A percentile compares a stretch with the other conserved stretches of the same genome.
Conservation (phyloP, 2,888 invertebrate genomes). For the Hartigia nigra region DNA sequence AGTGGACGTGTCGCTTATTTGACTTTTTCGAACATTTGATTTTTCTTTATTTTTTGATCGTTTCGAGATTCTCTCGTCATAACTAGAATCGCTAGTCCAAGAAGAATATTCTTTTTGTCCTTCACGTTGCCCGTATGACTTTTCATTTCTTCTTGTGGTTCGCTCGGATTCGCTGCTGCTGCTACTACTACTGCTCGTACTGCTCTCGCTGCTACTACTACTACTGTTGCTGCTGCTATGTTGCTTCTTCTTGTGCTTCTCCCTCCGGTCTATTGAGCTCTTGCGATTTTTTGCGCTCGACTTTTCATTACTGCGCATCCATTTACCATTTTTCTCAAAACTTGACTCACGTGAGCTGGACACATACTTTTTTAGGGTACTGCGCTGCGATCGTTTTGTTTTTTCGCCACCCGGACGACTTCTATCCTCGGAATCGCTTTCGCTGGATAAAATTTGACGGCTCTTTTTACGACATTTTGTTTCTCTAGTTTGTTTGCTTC, state of each 20-base stretch:
- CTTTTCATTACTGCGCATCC: neutral
- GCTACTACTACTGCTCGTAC: conserved; percentile 11
- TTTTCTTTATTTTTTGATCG: conserved; percentile 6
- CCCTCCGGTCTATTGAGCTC: neutral
- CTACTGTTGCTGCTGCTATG: conserved; percentile 22
- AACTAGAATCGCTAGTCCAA: conserved; percentile 1
- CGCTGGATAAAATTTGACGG: conserved; percentile 4
- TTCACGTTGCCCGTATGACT: neutral
- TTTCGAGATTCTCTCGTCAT: conserved; percentile 1
- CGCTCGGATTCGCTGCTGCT: neutral
- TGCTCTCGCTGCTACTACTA: conserved; percentile 16
- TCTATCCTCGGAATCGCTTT: neutral
- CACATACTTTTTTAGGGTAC: conserved; percentile 22
- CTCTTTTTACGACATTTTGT: conserved; percentile 25
- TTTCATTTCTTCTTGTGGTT: neutral
- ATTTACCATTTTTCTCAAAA: conserved; percentile 21
- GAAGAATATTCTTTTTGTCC: neutral
- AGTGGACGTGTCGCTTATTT: neutral
- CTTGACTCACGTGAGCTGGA: conserved; percentile 36
- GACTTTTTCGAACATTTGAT: neutral
- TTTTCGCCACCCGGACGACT: neutral
- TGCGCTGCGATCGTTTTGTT: conserved; percentile 24
- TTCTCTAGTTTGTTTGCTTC: conserved; percentile 21
- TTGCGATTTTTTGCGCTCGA: neutral
- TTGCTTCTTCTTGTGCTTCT: conserved; percentile 16